Evolutionary conservation across 2,888 invertebrate genomes (phyloP), one percentile per base, ranked within the genome.

Genomic region (Lucinisca nassula): DNA sequence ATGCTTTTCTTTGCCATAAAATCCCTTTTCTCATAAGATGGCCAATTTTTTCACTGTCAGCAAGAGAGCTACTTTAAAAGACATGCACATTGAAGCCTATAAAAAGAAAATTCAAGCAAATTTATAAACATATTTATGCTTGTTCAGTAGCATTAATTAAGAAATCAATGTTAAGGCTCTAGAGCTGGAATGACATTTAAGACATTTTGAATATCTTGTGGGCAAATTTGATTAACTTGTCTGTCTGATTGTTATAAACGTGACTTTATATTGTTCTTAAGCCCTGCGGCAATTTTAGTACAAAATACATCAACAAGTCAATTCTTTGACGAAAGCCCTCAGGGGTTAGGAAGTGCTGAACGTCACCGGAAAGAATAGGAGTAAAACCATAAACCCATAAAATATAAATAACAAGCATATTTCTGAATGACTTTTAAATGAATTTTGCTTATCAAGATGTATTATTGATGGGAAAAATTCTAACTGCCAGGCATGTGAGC

Each of bases 191-290:
- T 27, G 27, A 61, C 61, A 61, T 61, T 51, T 61, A 61, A 61
- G 17, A 61, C 8, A 17, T 24, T 61, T 27, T 61, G 61, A 61
- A 61, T 61, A 61, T 30, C 61, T 61, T 67, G 21, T 35, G 21
- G 35, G 67, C 67, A 67, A 67, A 67, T 67, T 67, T 67, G 67
- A 67, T 67, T 67, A 67, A 67, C 30, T 30, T 67, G 67, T 67
- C 67, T 67, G 67, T 67, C 67, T 67, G 35, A 67, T 67, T 67
- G 67, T 35, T 35, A 67, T 67, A 67, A 67, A 67, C 67, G 12
- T 67, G 67, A 67, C 32, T 35, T 67, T 67, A 67, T 67, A 67
- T 27, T 27, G 4, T 58, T 58, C 58, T 58, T n/a, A 58, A 58
- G n/a, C 24, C 58, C 58, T 27, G 58, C 58, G 58, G 58, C 27